Evolutionary conservation across 2,888 invertebrate genomes (phyloP), one percentile per base, ranked within the genome.

Genomic region (Cataglyphis cursor): DNA sequence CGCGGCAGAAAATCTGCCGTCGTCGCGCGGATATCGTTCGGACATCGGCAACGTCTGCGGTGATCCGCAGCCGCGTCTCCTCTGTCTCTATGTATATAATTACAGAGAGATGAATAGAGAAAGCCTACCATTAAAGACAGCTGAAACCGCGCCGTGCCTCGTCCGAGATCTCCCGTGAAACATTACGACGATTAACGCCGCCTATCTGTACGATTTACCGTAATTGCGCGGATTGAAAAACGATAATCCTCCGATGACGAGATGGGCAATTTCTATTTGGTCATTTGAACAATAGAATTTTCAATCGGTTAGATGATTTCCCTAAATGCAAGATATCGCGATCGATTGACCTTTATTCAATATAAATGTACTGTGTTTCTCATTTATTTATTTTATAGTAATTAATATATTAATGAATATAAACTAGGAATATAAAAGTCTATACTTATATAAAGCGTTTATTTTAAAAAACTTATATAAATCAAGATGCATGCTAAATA

Each of bases 1-100:
- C 31, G 74, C 68, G 24, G 80, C 72, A 84, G 85, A 84, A 51
- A 86, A 87, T 62, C 66, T 76, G 73, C 59, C 51, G 72, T 62
- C 75, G 57, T 64, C 82, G 68, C 73, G 82, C 80, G 82, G 83
- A 83, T 85, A 76, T 65, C 65, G 65, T 76, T 76, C 41, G 54
- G n/a, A 65, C 38, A 62, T 48, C 66, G 66, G 28, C 28, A 24
- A 48, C 65, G 38, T 9, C 28, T 31, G 54, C 6, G 54, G 28
- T 31, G 38, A 64, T 51, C 48, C 24, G 61, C 61, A n/a, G 54
- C 59, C n/a, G 12, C 64, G 28, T 66, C 28, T 54, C 1, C 54
- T 57, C 65, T 54, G n/a, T 54, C 51, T 65, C 54, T 66, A 41
- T 66, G 66, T 66, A 31, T 76, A 41, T 57, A 78, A 78, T 78